phyloP scores from a whole-genome alignment of 2,888 invertebrate genomes.

The Oscheius sp. region DNA sequence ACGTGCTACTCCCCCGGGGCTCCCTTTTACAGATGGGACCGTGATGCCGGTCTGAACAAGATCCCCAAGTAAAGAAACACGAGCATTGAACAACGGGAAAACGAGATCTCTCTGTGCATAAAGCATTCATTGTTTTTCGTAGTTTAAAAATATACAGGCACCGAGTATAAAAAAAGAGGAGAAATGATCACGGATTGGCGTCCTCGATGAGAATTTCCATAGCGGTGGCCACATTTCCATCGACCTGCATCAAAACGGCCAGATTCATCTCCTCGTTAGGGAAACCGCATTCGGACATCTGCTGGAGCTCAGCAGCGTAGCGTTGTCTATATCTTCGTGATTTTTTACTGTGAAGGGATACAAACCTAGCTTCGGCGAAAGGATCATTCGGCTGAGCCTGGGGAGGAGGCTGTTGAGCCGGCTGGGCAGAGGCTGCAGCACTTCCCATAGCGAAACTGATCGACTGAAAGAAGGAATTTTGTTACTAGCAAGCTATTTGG shows the following conservation, averaged over 20 bases:
- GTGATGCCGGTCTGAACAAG: constrained; percentile 66
- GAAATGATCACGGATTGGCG: neutral
- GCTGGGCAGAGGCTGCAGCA: constrained; percentile 1
- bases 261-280: constrained; percentile 85
- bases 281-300: constrained; percentile 92
- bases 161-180: neutral
- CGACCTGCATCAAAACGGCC: constrained; percentile 84
- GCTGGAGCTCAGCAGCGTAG: constrained; percentile 74
- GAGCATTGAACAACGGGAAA: constrained; percentile 19
- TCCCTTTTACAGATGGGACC: constrained; percentile 68
- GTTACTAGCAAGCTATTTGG: no score
- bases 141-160: neutral
- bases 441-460: constrained; percentile 30
- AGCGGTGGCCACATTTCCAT: constrained; percentile 89
- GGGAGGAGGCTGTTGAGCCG: constrained; percentile 4
- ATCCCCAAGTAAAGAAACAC: constrained; percentile 56
- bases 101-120: constrained; percentile 26
- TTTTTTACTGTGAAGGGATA: neutral
- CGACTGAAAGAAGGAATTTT: constrained; percentile 1
- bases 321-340: neutral
- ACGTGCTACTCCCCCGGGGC: constrained; percentile 71
- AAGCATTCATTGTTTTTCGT: constrained; percentile 10
- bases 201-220: constrained; percentile 82
- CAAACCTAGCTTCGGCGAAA: constrained; percentile 5
- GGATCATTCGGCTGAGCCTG: neutral